Conservation (phyloP, 2,113 vertebrate species). For the Macheiramphus alcinus region DNA sequence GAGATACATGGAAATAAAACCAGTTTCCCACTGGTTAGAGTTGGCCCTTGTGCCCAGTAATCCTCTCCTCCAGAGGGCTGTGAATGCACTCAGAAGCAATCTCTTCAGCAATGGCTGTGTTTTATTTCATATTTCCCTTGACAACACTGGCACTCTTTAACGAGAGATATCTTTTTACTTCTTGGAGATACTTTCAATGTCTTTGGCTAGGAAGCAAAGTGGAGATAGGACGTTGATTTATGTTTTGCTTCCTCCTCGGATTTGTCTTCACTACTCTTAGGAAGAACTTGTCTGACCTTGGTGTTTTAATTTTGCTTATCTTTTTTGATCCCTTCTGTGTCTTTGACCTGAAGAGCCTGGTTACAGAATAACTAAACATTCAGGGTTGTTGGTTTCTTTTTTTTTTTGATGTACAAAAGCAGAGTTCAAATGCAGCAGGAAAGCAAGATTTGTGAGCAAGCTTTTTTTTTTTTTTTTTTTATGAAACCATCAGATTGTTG, state of each 20-base stretch:
- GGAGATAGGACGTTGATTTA: not conserved
- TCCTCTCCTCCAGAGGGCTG: not conserved
- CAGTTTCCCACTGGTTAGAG: not conserved
- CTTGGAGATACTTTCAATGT: not conserved
- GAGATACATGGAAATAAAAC: not conserved
- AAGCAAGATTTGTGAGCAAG: not conserved
- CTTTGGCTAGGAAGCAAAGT: not conserved
- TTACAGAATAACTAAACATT: slow-evolving; percentile 74
- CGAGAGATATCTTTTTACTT: not conserved
- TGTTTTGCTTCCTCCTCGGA: not conserved
- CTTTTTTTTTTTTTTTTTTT: not conserved
- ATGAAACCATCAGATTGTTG: not conserved
- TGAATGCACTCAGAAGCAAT: fast-evolving
- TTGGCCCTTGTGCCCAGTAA: not conserved
- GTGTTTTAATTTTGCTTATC: slow-evolving; percentile 39
- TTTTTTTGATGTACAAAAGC: slow-evolving; percentile 26
- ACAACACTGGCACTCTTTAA: not conserved
- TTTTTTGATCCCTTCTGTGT: slow-evolving; percentile 58
- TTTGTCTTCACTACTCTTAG: slow-evolving; percentile 6
- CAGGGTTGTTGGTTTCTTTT: not conserved
- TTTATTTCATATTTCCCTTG: not conserved
- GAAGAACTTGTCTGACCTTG: slow-evolving; percentile 18
- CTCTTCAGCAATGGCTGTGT: not conserved
- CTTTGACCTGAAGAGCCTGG: slow-evolving; percentile 71
- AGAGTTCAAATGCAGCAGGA: slow-evolving; percentile 42